These are phyloP conservation scores for Formica exsecta DNA, from an alignment of 1,140 invertebrate species.

Conservation along the genomic window DNA sequence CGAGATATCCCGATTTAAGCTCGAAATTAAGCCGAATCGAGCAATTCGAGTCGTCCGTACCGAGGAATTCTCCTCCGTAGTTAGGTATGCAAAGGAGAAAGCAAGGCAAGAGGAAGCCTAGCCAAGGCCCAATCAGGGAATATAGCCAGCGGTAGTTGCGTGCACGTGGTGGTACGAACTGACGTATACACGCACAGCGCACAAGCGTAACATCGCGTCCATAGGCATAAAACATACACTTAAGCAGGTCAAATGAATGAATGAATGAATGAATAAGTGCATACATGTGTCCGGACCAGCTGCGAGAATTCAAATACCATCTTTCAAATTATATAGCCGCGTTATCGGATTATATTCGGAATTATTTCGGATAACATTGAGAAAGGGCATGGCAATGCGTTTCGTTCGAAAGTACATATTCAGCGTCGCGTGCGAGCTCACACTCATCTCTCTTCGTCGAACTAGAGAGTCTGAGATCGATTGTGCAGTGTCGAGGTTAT, in stretches of 20 bases:
- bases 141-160: slow-evolving; percentile 63
- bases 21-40: slow-evolving; percentile 75
- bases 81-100: slow-evolving; percentile 80
- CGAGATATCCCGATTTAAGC: slow-evolving; percentile 68
- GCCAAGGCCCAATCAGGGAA: slow-evolving; percentile 77
- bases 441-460: background rate
- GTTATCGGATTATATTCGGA: slow-evolving; percentile 73
- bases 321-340: slow-evolving; percentile 75
- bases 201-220: background rate
- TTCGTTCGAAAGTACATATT: slow-evolving; percentile 20
- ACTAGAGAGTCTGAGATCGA: slow-evolving; percentile 17
- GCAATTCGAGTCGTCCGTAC: slow-evolving; percentile 69
- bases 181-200: background rate
- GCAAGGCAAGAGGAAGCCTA: slow-evolving; percentile 68
- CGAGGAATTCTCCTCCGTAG: slow-evolving; percentile 74
- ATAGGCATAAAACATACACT: slow-evolving; percentile 35
- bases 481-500: background rate
- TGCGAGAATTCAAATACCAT: slow-evolving; percentile 71
- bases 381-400: background rate
- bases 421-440: slow-evolving; percentile 1
- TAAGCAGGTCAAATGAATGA: slow-evolving; percentile 16
- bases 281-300: background rate
- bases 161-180: slow-evolving; percentile 37
- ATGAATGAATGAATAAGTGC: slow-evolving; percentile 28
- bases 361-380: slow-evolving; percentile 60